Conservation (phyloP, 2,113 vertebrate genomes). For the Hydrolagus affinis region DNA sequence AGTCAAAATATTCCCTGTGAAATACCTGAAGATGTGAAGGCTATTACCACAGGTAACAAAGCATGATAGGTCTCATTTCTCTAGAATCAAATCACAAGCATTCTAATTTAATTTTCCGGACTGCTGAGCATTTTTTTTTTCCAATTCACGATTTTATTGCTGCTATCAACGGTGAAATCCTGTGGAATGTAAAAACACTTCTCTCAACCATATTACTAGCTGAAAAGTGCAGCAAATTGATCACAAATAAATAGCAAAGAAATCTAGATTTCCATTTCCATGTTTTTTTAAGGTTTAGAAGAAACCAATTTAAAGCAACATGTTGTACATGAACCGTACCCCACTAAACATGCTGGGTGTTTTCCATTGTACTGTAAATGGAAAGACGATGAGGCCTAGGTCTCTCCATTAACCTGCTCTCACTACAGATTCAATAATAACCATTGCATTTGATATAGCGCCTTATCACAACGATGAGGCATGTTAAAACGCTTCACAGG, state of each 20-base stretch:
- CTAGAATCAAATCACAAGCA: neutral
- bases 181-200: neutral
- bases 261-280: neutral
- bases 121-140: neutral
- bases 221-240: constrained; percentile 13
- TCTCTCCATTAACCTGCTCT: too few relatives aligned
- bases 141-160: constrained; percentile 20
- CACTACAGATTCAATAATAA: too few relatives aligned
- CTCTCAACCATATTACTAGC: neutral
- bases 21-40: constrained; percentile 9
- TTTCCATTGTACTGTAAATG: too few relatives aligned
- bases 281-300: neutral
- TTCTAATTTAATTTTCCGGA: constrained; percentile 26
- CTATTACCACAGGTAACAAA: constrained; percentile 14
- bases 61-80: neutral
- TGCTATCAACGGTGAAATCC: neutral
- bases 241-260: neutral
- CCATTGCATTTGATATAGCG: too few relatives aligned
- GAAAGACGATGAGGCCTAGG: too few relatives aligned
- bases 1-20: neutral
- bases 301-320: constrained; percentile 6
- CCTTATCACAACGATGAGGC: too few relatives aligned
- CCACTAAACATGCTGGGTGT: neutral
- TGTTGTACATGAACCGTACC: neutral
- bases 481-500: too few relatives aligned